Percentiles rank a stretch among this genome's conserved stretches.
Evolutionary conservation across 2,888 invertebrate genomes (phyloP).

Genomic region (Drosophila tripunctata): DNA sequence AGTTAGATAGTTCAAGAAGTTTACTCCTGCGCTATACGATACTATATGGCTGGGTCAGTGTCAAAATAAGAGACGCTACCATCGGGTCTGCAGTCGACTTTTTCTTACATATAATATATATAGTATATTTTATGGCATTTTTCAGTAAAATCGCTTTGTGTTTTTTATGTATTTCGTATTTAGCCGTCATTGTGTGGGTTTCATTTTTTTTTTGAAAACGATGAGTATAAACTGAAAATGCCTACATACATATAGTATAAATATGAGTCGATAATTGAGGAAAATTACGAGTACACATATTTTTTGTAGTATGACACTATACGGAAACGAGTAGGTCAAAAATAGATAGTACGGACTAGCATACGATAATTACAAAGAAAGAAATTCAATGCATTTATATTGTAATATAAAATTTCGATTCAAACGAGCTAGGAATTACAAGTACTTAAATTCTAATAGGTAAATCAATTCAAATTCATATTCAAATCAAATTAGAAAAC

Average conservation of each 20-base stretch:
- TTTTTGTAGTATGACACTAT: constrained; percentile 21
- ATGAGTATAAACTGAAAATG: constrained; percentile 33
- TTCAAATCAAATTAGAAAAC: constrained; percentile 38
- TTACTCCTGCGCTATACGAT: constrained; percentile 28
- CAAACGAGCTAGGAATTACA: constrained; percentile 74
- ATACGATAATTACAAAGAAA: constrained; percentile 54
- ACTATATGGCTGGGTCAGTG: constrained; percentile 25
- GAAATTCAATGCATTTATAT: constrained; percentile 53
- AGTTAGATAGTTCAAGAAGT: constrained; percentile 4
- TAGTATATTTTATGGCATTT: too few species aligned
- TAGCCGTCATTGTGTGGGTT: constrained; percentile 42
- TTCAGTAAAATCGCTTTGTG: constrained; percentile 41
- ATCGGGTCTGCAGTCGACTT: constrained; percentile 84
- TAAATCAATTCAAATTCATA: constrained; percentile 28
- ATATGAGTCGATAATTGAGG: constrained; percentile 27
- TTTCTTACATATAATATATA: too few species aligned
- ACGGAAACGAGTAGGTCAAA: constrained; percentile 35
- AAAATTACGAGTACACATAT: constrained; percentile 34
- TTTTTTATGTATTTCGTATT: constrained; percentile 17
- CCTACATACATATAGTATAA: constrained; percentile 20
- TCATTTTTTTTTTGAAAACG: not conserved
- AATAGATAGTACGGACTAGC: constrained; percentile 55
- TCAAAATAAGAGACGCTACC: constrained; percentile 79
- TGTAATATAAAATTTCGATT: constrained; percentile 67
- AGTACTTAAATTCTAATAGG: constrained; percentile 43